Percentiles rank a stretch among this genome's conserved stretches.
These are phyloP conservation scores for Lasioglossum baleicum DNA, from an alignment of 1,140 invertebrate genomes.

Conservation along the genomic window DNA sequence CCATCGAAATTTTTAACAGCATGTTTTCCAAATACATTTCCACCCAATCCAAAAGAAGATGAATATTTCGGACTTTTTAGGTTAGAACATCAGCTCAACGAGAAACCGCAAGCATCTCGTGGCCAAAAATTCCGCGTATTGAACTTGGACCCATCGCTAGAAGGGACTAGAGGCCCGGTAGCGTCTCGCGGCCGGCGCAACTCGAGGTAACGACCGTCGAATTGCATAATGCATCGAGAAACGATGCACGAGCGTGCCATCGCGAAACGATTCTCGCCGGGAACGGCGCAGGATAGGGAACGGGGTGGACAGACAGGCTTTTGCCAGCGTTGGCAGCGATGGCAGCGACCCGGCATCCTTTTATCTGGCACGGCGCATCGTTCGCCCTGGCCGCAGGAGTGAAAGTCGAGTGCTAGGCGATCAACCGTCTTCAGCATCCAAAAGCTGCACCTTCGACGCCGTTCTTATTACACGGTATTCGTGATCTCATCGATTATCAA, in stretches of 20 bases:
- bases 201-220: slow-evolving; percentile 65
- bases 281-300: slow-evolving; percentile 2
- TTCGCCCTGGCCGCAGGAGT: slow-evolving; percentile 57
- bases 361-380: slow-evolving; percentile 64
- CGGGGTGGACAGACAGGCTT: slow-evolving; percentile 6
- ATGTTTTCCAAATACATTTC: no score
- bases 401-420: slow-evolving; percentile 67
- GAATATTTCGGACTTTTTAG: no score
- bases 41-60: no score
- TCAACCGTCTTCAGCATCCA: slow-evolving; percentile 44
- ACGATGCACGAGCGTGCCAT: background rate
- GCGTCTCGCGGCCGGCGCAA: background rate
- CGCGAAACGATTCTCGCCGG: background rate
- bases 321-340: slow-evolving; percentile 5
- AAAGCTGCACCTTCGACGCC: slow-evolving; percentile 7
- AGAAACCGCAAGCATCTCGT: no score
- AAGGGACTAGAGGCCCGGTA: background rate
- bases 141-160: background rate
- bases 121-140: background rate
- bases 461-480: background rate
- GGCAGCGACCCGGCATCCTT: slow-evolving; percentile 27
- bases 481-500: slow-evolving; percentile 9
- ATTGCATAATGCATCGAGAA: slow-evolving; percentile 65
- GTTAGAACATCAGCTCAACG: no score
- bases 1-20: no score